Percentiles rank a stretch among this genome's conserved stretches.
These are phyloP conservation scores for Dromas ardeola DNA, from an alignment of 2,113 vertebrate species.

Conservation along the genomic window DNA sequence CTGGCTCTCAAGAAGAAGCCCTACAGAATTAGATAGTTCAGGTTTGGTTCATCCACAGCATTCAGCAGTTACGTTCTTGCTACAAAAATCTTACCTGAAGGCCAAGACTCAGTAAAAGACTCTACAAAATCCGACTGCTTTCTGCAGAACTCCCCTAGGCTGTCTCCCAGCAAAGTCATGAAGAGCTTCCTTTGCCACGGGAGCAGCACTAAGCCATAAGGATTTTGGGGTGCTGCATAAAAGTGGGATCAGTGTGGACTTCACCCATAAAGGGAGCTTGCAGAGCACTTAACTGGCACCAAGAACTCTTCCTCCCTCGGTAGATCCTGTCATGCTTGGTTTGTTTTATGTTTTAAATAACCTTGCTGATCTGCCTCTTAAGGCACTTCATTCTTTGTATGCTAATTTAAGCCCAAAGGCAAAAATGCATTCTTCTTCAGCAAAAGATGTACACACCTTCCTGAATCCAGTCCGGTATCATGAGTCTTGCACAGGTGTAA, in stretches of 20 bases:
- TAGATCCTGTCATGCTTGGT: not conserved
- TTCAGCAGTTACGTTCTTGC: not conserved
- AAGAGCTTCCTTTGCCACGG: not conserved
- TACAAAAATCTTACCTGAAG: not conserved
- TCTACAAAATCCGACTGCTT: not conserved
- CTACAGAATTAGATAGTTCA: not conserved
- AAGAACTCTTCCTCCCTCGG: not conserved
- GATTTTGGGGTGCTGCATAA: not conserved
- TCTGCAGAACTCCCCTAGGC: not conserved
- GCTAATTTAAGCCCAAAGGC: conserved; percentile 8
- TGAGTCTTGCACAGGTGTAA: not conserved
- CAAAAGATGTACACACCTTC: not conserved
- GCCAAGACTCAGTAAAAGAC: not conserved
- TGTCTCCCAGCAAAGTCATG: not conserved
- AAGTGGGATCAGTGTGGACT: not conserved
- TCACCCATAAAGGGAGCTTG: not conserved
- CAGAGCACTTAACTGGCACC: not conserved
- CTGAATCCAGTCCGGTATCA: not conserved
- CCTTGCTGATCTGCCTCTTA: not conserved
- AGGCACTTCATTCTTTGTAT: not conserved
- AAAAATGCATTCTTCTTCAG: not conserved
- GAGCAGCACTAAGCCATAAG: not conserved
- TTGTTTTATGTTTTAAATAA: conserved; percentile 14
- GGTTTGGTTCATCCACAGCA: not conserved
- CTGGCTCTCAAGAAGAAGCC: not conserved